These are phyloP conservation scores for Boloria selene DNA, from an alignment of 2,888 invertebrate species.

Conservation along the genomic window DNA sequence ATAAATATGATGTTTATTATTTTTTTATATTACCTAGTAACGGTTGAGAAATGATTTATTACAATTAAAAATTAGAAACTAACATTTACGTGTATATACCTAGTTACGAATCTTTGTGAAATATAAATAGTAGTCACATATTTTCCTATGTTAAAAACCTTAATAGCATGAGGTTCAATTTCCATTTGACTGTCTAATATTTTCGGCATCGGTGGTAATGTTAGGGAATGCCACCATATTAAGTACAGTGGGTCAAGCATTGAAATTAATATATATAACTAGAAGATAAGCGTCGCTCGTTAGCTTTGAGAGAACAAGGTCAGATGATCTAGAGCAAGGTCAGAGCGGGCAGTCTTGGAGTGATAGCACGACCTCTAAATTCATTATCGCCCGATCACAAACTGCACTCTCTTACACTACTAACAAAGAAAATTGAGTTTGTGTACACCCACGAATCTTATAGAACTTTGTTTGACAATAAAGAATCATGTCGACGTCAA, in stretches of 20 bases:
- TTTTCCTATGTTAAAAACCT: too few relatives aligned
- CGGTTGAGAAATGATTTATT: too few relatives aligned
- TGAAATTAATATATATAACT: slow-evolving; percentile 58
- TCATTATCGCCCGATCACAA: slow-evolving; percentile 63
- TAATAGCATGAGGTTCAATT: neutral
- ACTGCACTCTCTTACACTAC: slow-evolving; percentile 23
- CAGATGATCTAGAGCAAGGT: slow-evolving; percentile 74
- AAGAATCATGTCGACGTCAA: neutral
- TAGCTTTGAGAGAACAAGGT: slow-evolving; percentile 71
- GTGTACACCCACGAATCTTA: slow-evolving; percentile 31
- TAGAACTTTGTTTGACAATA: slow-evolving; percentile 16
- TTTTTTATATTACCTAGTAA: too few relatives aligned
- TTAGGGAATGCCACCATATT: slow-evolving; percentile 61
- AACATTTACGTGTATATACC: too few relatives aligned
- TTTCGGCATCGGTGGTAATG: slow-evolving; percentile 40
- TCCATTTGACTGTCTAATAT: neutral
- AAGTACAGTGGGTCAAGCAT: slow-evolving; percentile 63
- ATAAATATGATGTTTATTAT: too few relatives aligned
- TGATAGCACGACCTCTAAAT: slow-evolving; percentile 76
- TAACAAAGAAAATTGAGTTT: slow-evolving; percentile 12
- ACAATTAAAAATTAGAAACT: too few relatives aligned
- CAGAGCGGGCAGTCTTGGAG: slow-evolving; percentile 66
- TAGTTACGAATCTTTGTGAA: too few relatives aligned
- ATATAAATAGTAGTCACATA: too few relatives aligned
- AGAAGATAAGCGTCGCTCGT: slow-evolving; percentile 61